Evolutionary conservation across 2,113 vertebrate species (phyloP).

Genomic region (Sarotherodon lohbergeri): DNA sequence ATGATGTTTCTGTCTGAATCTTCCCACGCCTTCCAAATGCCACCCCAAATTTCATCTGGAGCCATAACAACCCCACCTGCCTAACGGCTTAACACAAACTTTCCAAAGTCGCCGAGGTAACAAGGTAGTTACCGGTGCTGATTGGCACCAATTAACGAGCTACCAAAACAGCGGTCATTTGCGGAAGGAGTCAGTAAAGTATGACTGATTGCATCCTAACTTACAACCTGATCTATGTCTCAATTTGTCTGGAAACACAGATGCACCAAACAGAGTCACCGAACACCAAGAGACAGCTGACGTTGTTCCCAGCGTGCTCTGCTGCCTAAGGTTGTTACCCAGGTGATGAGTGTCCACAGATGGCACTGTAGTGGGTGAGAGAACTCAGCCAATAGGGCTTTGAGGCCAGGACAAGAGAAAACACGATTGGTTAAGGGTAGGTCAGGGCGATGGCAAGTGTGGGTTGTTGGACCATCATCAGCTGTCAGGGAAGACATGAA

Average conservation of each 20-base stretch:
- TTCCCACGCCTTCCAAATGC: neutral
- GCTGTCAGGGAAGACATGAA: slow-evolving; percentile 27
- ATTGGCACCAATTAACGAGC: neutral
- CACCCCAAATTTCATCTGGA: neutral
- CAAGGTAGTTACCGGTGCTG: neutral
- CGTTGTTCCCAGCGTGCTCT: slow-evolving; percentile 29
- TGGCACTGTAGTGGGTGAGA: slow-evolving; percentile 57
- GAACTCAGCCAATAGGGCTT: slow-evolving; percentile 52
- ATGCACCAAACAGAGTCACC: neutral
- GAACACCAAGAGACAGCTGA: slow-evolving; percentile 25
- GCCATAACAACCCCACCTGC: neutral
- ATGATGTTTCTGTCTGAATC: neutral
- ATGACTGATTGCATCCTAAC: neutral
- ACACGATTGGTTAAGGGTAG: slow-evolving; percentile 52
- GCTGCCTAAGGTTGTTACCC: slow-evolving; percentile 57
- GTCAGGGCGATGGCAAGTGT: slow-evolving; percentile 23
- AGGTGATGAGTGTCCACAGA: slow-evolving; percentile 64
- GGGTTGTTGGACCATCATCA: slow-evolving; percentile 32
- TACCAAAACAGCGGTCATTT: neutral
- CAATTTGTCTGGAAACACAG: neutral
- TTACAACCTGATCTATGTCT: neutral
- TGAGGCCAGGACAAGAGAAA: slow-evolving; percentile 1
- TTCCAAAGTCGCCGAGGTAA: neutral
- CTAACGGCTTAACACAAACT: neutral
- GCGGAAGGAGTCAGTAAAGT: neutral